These are phyloP conservation scores for Sternotherus odoratus DNA, from an alignment of 2,797 vertebrate genomes.

Conservation along the genomic window DNA sequence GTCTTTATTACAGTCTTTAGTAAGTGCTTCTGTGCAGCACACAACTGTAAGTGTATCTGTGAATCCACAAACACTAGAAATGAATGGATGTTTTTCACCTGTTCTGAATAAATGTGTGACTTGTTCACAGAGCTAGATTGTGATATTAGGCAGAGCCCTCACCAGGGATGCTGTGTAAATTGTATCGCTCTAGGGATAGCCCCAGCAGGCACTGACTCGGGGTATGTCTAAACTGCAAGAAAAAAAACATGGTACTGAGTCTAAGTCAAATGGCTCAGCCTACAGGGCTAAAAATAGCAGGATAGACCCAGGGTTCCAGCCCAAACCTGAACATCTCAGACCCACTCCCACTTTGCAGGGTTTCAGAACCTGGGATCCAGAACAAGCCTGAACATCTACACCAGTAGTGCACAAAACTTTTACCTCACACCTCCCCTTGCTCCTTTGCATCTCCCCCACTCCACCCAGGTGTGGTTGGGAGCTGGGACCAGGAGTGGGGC, in stretches of 20 bases:
- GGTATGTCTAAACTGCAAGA: not conserved
- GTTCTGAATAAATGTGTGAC: not conserved
- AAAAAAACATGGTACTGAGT: not conserved
- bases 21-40: not conserved
- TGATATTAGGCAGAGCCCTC: not conserved
- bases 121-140: not conserved
- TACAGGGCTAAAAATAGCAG: not conserved
- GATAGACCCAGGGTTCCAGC: no score
- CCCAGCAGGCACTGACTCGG: not conserved
- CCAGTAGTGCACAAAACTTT: no score
- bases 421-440: no score
- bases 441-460: no score
- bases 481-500: no score
- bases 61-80: not conserved
- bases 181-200: not conserved
- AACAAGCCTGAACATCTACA: not conserved
- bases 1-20: not conserved
- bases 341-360: no score
- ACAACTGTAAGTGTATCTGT: not conserved
- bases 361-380: not conserved
- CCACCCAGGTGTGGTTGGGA: no score
- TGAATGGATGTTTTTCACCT: accelerated
- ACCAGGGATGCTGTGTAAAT: not conserved
- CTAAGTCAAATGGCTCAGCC: not conserved
- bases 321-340: not conserved